phyloP scores from a whole-genome alignment of 1,140 invertebrate species.

The Bilobella aurantiaca region DNA sequence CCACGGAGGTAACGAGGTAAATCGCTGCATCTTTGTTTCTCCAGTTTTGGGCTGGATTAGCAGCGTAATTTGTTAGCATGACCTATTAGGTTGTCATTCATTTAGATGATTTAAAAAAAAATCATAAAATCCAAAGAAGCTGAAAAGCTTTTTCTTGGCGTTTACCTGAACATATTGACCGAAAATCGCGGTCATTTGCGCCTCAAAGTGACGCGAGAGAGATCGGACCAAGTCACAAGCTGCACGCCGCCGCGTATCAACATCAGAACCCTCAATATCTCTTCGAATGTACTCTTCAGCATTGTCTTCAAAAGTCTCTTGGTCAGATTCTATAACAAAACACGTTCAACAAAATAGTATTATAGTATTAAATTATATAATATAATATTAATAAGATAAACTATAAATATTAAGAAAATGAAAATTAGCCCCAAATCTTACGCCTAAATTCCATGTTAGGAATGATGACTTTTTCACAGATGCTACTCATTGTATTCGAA shows the following conservation, averaged over 20 bases:
- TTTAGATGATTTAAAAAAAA: neutral
- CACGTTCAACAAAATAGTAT: constrained; percentile 8
- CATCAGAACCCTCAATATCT: constrained; percentile 97
- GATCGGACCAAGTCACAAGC: constrained; percentile 93
- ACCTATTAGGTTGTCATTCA: constrained; percentile 47
- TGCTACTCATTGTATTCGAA: constrained; percentile 68
- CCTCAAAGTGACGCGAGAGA: constrained; percentile 77
- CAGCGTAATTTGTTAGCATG: constrained; percentile 64
- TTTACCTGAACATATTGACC: constrained; percentile 67
- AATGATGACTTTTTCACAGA: constrained; percentile 95
- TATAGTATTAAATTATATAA: neutral
- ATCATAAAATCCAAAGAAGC: neutral
- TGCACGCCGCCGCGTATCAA: constrained; percentile 84
- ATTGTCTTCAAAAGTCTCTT: constrained; percentile 94
- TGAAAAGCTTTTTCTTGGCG: constrained; percentile 9
- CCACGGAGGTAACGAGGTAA: constrained; percentile 88
- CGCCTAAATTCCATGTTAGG: constrained; percentile 94
- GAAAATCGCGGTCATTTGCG: constrained; percentile 83
- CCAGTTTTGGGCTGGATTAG: constrained; percentile 70
- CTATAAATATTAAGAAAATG: constrained; percentile 8
- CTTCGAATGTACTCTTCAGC: constrained; percentile 94
- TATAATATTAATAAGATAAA: neutral
- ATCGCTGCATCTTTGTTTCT: constrained; percentile 89
- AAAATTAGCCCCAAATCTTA: constrained; percentile 40
- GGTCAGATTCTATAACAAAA: constrained; percentile 62